phyloP scores from a whole-genome alignment of 2,797 vertebrate species.

The Eulemur albifrons region DNA sequence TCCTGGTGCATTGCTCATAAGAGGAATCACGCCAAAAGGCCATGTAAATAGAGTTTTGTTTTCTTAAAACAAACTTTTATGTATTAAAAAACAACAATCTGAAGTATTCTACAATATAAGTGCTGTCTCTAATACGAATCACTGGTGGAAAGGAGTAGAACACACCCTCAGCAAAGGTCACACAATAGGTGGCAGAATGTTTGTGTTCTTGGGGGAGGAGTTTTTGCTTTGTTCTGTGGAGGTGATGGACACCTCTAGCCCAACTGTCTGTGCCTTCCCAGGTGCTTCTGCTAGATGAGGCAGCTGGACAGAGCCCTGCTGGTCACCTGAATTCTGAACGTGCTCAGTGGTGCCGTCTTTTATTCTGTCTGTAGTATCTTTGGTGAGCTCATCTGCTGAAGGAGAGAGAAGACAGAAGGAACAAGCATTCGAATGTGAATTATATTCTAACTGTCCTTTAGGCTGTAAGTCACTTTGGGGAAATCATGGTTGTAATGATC shows the following conservation, averaged over 20 bases:
- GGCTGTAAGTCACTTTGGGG: neutral
- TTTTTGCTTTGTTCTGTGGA: constrained; percentile 31
- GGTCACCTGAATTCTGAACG: neutral
- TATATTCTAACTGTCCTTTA: neutral
- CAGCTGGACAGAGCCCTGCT: constrained; percentile 55
- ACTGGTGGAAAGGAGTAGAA: neutral
- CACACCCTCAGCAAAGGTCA: constrained; percentile 50
- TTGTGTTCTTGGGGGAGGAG: constrained; percentile 9
- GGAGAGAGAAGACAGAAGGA: constrained; percentile 34
- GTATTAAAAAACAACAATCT: constrained; percentile 67
- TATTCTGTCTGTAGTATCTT: constrained; percentile 79
- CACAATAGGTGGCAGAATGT: constrained; percentile 63
- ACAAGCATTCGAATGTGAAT: neutral
- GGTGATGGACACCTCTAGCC: constrained; percentile 65
- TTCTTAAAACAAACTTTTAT: constrained; percentile 66
- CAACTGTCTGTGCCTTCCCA: constrained; percentile 55
- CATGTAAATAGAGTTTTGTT: neutral
- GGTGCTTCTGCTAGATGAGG: constrained; percentile 49
- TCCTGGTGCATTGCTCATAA: neutral
- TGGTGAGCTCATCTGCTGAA: constrained; percentile 78
- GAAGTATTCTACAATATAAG: constrained; percentile 69
- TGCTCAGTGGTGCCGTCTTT: constrained; percentile 79
- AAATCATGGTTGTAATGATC: neutral
- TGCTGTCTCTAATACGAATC: constrained; percentile 58
- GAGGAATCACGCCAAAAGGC: neutral